Percentiles rank a stretch among this genome's conserved stretches.
Evolutionary conservation across 1,140 invertebrate genomes (phyloP).

Genomic region (Zaprionus lachaisei): DNA sequence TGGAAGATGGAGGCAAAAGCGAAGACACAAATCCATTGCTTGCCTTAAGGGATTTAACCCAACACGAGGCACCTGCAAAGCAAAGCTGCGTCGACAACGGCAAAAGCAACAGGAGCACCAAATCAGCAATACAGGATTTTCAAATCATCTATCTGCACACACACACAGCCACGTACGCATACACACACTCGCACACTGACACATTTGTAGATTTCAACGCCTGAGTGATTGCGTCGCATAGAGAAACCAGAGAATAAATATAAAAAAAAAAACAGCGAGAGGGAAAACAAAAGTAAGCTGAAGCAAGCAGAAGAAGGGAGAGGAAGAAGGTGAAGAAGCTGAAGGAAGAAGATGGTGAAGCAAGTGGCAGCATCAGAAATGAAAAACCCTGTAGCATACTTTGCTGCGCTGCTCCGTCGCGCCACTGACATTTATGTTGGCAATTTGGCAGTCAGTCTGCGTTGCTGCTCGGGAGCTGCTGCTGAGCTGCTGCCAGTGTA

Average conservation of each 20-base stretch:
- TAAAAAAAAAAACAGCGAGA: slow-evolving; percentile 12
- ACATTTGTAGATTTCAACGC: slow-evolving; percentile 74
- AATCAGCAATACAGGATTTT: slow-evolving; percentile 82
- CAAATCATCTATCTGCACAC: slow-evolving; percentile 67
- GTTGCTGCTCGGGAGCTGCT: slow-evolving; percentile 34
- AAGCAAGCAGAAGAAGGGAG: slow-evolving; percentile 38
- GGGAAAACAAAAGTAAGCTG: slow-evolving; percentile 47
- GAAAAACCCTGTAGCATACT: slow-evolving; percentile 74
- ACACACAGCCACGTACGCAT: slow-evolving; percentile 17
- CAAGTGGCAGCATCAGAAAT: slow-evolving; percentile 68
- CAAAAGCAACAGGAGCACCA: slow-evolving; percentile 50
- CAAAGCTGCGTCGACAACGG: slow-evolving; percentile 69
- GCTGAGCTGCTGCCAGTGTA: slow-evolving; percentile 52
- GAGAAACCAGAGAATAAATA: slow-evolving; percentile 53
- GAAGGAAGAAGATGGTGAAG: slow-evolving; percentile 28
- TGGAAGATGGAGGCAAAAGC: neutral
- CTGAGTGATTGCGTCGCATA: slow-evolving; percentile 78
- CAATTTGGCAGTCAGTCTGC: slow-evolving; percentile 79
- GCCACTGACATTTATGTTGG: slow-evolving; percentile 76
- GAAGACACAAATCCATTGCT: slow-evolving; percentile 65
- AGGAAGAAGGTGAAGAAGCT: too few relatives aligned
- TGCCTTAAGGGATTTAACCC: slow-evolving; percentile 73
- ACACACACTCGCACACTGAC: slow-evolving; percentile 22
- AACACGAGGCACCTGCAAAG: slow-evolving; percentile 63
- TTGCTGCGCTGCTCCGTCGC: slow-evolving; percentile 39